Conservation (phyloP, 2,797 vertebrate genomes). For the Pogonophryne albipinna region DNA sequence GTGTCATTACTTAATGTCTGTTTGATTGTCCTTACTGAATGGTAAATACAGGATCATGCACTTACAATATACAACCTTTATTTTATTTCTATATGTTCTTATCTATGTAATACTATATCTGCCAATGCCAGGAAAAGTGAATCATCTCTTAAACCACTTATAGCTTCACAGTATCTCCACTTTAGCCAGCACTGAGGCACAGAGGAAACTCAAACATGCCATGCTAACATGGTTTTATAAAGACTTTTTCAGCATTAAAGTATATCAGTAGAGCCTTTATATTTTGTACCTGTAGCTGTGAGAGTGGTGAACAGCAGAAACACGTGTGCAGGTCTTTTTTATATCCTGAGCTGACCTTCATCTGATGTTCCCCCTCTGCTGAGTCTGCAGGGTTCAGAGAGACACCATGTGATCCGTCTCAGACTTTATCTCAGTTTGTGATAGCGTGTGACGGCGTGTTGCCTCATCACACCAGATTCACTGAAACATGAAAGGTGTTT, state of each 20-base stretch:
- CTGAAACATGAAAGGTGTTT: not conserved
- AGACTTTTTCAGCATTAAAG: not conserved
- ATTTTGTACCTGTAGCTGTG: constrained; percentile 22
- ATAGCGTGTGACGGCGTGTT: constrained; percentile 1
- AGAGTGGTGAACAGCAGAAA: constrained; percentile 39
- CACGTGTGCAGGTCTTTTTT: not conserved
- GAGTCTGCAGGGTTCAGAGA: constrained; percentile 12
- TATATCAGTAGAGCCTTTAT: not conserved
- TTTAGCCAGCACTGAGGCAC: constrained; percentile 53
- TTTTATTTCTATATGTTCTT: not conserved
- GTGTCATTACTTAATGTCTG: constrained; percentile 83
- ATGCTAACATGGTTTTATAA: not conserved
- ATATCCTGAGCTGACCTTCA: constrained; percentile 32
- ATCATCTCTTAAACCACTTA: constrained; percentile 42
- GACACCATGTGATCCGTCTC: constrained; percentile 47
- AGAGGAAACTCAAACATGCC: constrained; percentile 6
- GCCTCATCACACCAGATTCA: not conserved
- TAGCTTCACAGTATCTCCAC: constrained; percentile 38
- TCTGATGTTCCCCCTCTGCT: not conserved
- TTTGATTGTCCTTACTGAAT: not conserved
- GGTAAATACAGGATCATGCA: not conserved
- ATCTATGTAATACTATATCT: constrained; percentile 54
- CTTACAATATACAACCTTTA: not conserved
- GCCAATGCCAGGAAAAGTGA: constrained; percentile 70
- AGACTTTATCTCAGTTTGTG: constrained; percentile 40